Evolutionary conservation across 2,797 vertebrate species (phyloP), one percentile per base, ranked within the genome.

Genomic region (Danio choprae): DNA sequence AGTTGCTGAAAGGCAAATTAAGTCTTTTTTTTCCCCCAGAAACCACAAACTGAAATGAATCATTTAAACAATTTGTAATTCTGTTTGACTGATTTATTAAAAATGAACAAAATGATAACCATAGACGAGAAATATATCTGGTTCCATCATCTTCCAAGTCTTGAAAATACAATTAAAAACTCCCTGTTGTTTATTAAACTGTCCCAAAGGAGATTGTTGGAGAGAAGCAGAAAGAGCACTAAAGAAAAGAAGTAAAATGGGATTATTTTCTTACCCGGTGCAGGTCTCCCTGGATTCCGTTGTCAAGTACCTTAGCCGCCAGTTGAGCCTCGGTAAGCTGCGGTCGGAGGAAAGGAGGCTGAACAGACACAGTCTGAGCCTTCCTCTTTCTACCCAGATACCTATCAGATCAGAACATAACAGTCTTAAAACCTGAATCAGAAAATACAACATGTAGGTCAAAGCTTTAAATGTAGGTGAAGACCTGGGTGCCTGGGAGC

Each of bases 241-340:
- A 7, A 7, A 53, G 41, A 13, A 74, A 22, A 12, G 5, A 56
- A 79, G 15, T 22, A 10, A 71, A 38, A n/a, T 41, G 8, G 7
- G 13, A 50, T 38, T 48, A 71, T 65, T 51, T 67, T 88, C 41
- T 84, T 85, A 94, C 94, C 90, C 91, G 76, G 90, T 96, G 96
- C 84, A 98, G 91, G 72, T 97, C 96, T 88, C 95, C 96, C 85
- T 98, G 96, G 83, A 98, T 96, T 83, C 97, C 97, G 0, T 98
- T 98, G 91, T 98, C 97, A 90, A 98, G 94, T 85, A 98, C 95
- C 92, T 98, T 98, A 85, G 96, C 94, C 1, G 95, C 93, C 87
- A 97, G 92, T 87, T 97, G 96, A 9, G 95, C 93, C 0, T 97
- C 96, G 0, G 95, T 95, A 85, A 96, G 91, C 85, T 97, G 95